phyloP scores from a whole-genome alignment of 1,140 invertebrate species.

The Probaryconus sp. region DNA sequence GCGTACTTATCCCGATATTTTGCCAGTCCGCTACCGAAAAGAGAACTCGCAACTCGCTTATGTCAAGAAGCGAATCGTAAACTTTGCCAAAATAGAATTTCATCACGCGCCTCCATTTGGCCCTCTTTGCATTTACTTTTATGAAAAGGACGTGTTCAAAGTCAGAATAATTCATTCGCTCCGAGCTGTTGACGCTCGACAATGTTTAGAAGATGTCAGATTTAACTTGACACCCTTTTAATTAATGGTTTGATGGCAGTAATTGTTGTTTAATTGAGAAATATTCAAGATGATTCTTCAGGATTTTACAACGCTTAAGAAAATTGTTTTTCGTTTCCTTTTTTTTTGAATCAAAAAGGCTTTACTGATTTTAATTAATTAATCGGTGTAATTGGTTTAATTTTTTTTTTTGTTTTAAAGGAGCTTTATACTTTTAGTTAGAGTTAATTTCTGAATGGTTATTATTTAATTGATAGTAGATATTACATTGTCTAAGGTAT shows the following conservation, averaged over 20 bases:
- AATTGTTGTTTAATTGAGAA: too few species aligned
- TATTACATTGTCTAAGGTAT: too few species aligned
- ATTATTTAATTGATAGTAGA: too few species aligned
- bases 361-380: too few species aligned
- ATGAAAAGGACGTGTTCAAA: slow-evolving; percentile 38
- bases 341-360: too few species aligned
- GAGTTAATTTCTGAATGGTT: too few species aligned
- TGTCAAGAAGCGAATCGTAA: slow-evolving; percentile 60
- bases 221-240: slow-evolving; percentile 21
- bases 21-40: slow-evolving; percentile 39
- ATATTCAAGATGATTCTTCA: too few species aligned
- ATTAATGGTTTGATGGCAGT: slow-evolving; percentile 35
- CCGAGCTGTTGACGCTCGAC: neutral
- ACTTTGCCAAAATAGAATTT: slow-evolving; percentile 48
- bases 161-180: slow-evolving; percentile 39
- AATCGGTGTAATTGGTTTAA: too few species aligned
- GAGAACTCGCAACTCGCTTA: slow-evolving; percentile 46
- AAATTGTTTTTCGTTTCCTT: too few species aligned
- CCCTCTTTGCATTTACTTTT: slow-evolving; percentile 37
- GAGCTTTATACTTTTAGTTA: too few species aligned
- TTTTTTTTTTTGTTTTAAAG: too few species aligned
- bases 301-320: too few species aligned
- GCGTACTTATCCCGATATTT: slow-evolving; percentile 58
- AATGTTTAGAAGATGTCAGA: slow-evolving; percentile 11
- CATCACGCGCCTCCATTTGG: slow-evolving; percentile 9